Percentiles rank a stretch among this genome's conserved stretches.
phyloP scores from a whole-genome alignment of 2,797 vertebrate genomes.

The Pangasius larnaudii region DNA sequence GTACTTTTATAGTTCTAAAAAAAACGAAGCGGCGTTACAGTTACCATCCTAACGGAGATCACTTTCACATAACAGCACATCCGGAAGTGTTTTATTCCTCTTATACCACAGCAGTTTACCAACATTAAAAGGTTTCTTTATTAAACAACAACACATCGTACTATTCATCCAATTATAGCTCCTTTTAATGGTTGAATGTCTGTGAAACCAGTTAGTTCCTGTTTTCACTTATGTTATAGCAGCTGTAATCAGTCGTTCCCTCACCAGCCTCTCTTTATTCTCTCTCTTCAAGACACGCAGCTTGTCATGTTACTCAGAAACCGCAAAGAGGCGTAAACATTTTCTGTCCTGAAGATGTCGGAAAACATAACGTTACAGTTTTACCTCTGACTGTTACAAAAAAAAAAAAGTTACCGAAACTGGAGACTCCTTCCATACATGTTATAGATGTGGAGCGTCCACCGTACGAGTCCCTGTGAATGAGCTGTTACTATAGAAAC shows the following conservation, averaged over 20 bases:
- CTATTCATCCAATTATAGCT: background rate
- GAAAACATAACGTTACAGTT: background rate
- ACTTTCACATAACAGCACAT: background rate
- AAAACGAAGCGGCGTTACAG: background rate
- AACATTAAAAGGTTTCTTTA: background rate
- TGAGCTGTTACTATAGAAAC: background rate
- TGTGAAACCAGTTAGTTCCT: background rate
- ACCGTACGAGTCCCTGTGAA: background rate
- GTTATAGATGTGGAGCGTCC: too few relatives aligned
- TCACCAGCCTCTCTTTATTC: too few relatives aligned
- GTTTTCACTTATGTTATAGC: background rate
- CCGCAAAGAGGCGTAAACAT: background rate
- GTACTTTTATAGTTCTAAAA: background rate
- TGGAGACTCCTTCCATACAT: conserved; percentile 8
- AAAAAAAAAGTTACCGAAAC: background rate
- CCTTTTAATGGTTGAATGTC: background rate
- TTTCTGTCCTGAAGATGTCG: background rate
- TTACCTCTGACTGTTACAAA: background rate
- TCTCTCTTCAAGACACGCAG: too few relatives aligned
- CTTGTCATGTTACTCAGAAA: background rate
- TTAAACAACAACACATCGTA: background rate
- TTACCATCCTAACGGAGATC: background rate
- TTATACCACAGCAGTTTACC: background rate
- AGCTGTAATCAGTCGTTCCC: background rate
- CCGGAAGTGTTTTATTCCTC: background rate